Percentiles rank a stretch among this genome's conserved stretches.
Evolutionary conservation across 2,797 vertebrate species (phyloP).

Genomic region (Melanotaenia parkinsoni): DNA sequence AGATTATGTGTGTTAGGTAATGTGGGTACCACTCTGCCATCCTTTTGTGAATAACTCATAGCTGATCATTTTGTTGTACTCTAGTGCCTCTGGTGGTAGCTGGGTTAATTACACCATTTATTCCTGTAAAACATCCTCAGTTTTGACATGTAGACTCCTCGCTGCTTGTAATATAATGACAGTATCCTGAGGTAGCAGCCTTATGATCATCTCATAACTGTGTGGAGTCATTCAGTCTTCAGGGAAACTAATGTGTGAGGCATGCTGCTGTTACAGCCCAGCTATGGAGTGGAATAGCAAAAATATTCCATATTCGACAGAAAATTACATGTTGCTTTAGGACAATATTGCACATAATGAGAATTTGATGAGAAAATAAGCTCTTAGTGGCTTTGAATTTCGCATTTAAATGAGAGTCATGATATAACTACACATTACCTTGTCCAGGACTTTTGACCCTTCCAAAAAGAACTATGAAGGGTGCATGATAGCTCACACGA

Average conservation of each 20-base stretch:
- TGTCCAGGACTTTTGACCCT: constrained; percentile 1
- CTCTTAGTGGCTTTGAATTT: constrained; percentile 20
- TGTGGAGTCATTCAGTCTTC: background rate
- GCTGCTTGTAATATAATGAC: constrained; percentile 10
- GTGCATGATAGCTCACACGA: background rate
- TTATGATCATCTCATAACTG: background rate
- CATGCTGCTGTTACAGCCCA: background rate
- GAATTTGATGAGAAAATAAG: background rate
- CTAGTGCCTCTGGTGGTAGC: constrained; percentile 63
- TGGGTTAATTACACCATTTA: constrained; percentile 22
- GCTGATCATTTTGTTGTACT: constrained; percentile 25
- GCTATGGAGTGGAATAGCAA: background rate
- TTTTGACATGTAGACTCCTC: background rate
- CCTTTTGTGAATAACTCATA: constrained; percentile 23
- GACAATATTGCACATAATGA: background rate
- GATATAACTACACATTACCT: background rate
- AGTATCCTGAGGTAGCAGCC: background rate
- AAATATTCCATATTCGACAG: background rate
- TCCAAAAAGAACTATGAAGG: constrained; percentile 10
- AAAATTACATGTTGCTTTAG: background rate
- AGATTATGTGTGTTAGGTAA: constrained; percentile 51
- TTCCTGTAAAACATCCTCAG: background rate
- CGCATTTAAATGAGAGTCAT: constrained; percentile 1
- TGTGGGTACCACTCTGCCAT: constrained; percentile 27
- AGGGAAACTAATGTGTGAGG: background rate